Conservation (phyloP, 2,113 vertebrate species). For the Labeo catla region DNA sequence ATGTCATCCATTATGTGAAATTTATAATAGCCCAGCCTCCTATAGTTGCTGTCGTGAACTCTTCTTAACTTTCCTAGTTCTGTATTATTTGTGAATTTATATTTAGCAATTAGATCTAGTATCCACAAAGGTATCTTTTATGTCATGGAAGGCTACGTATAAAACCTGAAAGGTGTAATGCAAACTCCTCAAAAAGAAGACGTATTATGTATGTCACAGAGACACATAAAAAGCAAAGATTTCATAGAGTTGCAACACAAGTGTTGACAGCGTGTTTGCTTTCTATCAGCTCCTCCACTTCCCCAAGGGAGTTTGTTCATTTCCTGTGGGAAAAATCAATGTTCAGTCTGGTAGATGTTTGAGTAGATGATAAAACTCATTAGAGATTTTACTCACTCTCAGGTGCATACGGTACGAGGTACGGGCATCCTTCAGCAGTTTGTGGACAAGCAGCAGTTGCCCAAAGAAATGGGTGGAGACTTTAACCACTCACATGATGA, state of each 20-base stretch:
- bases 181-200: background rate
- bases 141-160: background rate
- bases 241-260: background rate
- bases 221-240: background rate
- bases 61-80: background rate
- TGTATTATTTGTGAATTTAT: background rate
- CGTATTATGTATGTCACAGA: background rate
- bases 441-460: constrained; percentile 81
- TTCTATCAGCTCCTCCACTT: background rate
- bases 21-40: background rate
- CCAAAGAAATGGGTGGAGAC: constrained; percentile 78
- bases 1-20: background rate
- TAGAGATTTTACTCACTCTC: constrained; percentile 8
- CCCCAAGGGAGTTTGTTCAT: background rate
- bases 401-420: constrained; percentile 76
- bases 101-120: background rate
- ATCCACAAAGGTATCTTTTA: background rate
- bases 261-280: background rate
- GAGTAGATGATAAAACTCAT: constrained; percentile 10
- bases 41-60: constrained; percentile 5
- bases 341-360: background rate
- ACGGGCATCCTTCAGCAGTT: constrained; percentile 78
- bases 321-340: background rate
- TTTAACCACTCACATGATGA: constrained; percentile 76
- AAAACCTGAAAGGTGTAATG: background rate